A percentile compares a stretch with the other conserved stretches of the same genome.
phyloP scores from a whole-genome alignment of 2,888 invertebrate genomes.

The Epirrhoe tristata region DNA sequence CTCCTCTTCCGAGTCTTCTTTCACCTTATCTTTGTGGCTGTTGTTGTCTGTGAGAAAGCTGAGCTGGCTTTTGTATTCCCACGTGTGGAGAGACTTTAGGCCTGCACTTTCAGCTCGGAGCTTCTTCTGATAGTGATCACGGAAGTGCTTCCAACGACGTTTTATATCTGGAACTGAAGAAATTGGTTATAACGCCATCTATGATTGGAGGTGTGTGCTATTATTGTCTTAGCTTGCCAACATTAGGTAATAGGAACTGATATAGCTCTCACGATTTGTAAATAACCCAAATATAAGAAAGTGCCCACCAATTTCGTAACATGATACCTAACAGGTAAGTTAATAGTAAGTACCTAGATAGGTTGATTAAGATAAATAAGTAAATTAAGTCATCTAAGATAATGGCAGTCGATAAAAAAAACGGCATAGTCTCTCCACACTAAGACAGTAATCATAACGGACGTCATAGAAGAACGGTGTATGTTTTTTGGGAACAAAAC shows the following conservation, averaged over 20 bases:
- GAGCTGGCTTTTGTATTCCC: conserved; percentile 32
- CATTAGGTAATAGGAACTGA: neutral
- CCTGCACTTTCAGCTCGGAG: conserved; percentile 17
- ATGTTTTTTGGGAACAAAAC: neutral
- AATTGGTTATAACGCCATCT: neutral
- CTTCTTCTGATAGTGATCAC: conserved; percentile 37
- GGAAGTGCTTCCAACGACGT: conserved; percentile 38
- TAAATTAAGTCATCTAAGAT: no score
- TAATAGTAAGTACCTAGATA: no score
- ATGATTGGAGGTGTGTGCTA: neutral
- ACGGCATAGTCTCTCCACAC: neutral
- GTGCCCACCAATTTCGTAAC: no score
- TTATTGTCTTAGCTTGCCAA: neutral
- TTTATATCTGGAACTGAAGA: conserved; percentile 31
- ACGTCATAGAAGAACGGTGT: neutral
- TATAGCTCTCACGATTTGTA: no score
- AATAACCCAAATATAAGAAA: no score
- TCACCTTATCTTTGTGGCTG: conserved; percentile 14
- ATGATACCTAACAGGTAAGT: no score
- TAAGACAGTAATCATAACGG: neutral
- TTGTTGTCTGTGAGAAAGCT: conserved; percentile 29
- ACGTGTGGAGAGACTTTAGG: conserved; percentile 17
- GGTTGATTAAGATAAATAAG: no score
- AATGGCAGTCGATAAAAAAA: no score
- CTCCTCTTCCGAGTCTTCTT: conserved; percentile 23